Evolutionary conservation across 2,888 invertebrate species (phyloP), one percentile per base, ranked within the genome.

Genomic region (Nematopogon swammerdamellus): DNA sequence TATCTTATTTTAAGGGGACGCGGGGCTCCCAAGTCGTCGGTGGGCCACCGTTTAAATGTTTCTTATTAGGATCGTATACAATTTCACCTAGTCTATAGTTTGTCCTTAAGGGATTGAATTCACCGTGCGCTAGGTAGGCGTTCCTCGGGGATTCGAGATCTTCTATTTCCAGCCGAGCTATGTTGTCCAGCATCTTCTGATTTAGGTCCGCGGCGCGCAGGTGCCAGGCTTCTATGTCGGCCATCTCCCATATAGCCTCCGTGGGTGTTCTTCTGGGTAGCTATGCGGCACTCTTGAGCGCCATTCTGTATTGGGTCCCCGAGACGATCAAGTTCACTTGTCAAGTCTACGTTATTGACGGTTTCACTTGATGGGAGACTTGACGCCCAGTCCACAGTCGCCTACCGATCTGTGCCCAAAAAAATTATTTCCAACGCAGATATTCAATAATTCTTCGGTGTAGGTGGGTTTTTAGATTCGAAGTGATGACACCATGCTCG

Each of bases 141-240:
- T 46, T 20, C 5, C 46, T 20, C 3, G 20, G 25, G 20, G 46
- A 8, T 46, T 25, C 19, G 19, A 46, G 20, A 14, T 46, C 29
- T 46, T 46, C 19, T n/a, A 46, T 19, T 19, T 20, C 11, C 2
- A 46, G 46, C 16, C 16, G 14, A n/a, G 20, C 29, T 3, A 46
- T 3, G 4, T 19, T 18, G 11, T 46, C 20, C 19, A 46, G 46
- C 46, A 46, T 46, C 29, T 46, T 18, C n/a, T 46, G 6, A n/a
- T 46, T 46, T 5, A 46, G 46, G 17, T 25, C 46, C 8, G 10
- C 19, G 14, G 46, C 46, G 10, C 46, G 46, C 19, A 46, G 20
- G 29, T 46, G 46, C 46, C 46, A 46, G 46, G 46, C 19, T 14
- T 46, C 46, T 6, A 18, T 19, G 46, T 46, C 46, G 6, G 20